phyloP scores from a whole-genome alignment of 2,113 vertebrate species.

The Pavo muticus region DNA sequence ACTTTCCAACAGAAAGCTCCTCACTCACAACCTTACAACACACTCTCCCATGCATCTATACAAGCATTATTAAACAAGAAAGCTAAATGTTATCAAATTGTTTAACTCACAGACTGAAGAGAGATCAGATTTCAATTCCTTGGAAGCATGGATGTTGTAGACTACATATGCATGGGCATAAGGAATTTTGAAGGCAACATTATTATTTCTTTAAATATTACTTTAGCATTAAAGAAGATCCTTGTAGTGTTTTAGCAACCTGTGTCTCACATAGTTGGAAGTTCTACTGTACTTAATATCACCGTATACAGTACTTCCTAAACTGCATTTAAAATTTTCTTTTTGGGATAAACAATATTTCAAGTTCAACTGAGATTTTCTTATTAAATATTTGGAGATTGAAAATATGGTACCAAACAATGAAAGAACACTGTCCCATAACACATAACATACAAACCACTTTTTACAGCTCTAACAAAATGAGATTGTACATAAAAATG shows the following conservation, averaged over 20 bases:
- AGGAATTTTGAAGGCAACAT: neutral
- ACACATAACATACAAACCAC: conserved; percentile 43
- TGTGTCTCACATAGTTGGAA: neutral
- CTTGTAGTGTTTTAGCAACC: neutral
- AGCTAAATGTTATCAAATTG: neutral
- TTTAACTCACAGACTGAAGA: conserved; percentile 18
- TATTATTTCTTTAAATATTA: neutral
- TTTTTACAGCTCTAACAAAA: conserved; percentile 69
- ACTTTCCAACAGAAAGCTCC: neutral
- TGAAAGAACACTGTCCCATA: conserved; percentile 47
- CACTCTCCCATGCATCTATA: neutral
- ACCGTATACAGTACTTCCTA: neutral
- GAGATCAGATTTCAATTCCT: conserved; percentile 4
- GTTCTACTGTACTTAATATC: neutral
- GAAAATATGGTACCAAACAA: neutral
- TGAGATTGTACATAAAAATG: conserved; percentile 49
- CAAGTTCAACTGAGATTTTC: neutral
- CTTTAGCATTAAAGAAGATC: conserved; percentile 8
- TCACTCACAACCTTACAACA: neutral
- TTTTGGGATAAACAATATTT: conserved; percentile 7
- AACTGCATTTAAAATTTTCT: conserved; percentile 18
- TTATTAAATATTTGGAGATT: neutral
- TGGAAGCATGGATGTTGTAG: neutral
- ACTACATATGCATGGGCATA: neutral
- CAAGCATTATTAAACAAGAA: conserved; percentile 9